Percentiles rank a stretch among this genome's conserved stretches.
Evolutionary conservation across 2,888 invertebrate species (phyloP).

Genomic region (Heteromurus nitidus): DNA sequence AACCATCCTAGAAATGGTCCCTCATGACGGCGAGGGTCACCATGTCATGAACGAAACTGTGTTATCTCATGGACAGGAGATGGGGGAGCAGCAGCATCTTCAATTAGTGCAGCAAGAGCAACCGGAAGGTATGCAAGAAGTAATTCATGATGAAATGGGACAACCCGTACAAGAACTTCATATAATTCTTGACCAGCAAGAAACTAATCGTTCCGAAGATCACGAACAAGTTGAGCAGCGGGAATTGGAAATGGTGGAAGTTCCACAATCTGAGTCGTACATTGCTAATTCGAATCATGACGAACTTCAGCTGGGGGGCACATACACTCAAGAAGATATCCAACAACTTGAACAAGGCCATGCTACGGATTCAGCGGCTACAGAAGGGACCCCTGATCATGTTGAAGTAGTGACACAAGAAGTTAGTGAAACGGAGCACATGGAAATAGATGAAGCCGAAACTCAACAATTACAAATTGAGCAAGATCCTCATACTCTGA

Average conservation of each 20-base stretch:
- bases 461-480: constrained; percentile 39
- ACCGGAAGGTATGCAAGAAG: constrained; percentile 36
- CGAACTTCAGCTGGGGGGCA: constrained; percentile 28
- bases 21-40: constrained; percentile 32
- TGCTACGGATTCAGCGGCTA: neutral
- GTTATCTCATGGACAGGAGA: constrained; percentile 22
- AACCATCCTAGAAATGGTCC: constrained; percentile 53
- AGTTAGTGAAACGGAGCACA: constrained; percentile 21
- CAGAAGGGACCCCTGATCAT: constrained; percentile 8
- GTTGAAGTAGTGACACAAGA: constrained; percentile 5
- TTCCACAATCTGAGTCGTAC: constrained; percentile 40
- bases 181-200: constrained; percentile 52
- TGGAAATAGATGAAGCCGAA: constrained; percentile 38
- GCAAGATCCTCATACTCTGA: constrained; percentile 14
- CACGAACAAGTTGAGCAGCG: constrained; percentile 34
- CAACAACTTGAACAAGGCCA: constrained; percentile 23
- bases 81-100: constrained; percentile 44
- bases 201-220: constrained; percentile 23
- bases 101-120: constrained; percentile 53
- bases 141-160: constrained; percentile 51
- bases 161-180: constrained; percentile 65
- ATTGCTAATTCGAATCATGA: neutral
- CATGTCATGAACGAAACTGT: constrained; percentile 54
- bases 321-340: neutral
- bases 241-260: constrained; percentile 51